phyloP scores from a whole-genome alignment of 2,888 invertebrate genomes.

The Stratiomys singularior region DNA sequence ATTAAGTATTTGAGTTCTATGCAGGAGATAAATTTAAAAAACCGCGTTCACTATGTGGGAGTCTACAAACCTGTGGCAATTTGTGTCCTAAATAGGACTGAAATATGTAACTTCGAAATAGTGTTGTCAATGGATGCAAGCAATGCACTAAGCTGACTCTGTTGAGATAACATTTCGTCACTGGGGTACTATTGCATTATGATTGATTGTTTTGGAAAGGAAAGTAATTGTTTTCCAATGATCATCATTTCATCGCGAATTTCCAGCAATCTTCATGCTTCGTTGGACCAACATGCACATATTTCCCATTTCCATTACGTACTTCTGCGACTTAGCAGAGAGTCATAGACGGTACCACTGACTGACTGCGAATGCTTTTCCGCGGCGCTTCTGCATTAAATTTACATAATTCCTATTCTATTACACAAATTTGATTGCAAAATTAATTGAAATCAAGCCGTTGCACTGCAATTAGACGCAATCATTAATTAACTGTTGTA shows the following conservation, averaged over 20 bases:
- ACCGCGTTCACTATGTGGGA: neutral
- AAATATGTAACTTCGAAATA: neutral
- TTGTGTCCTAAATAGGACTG: neutral
- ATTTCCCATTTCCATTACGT: too few species aligned
- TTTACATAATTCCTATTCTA: constrained; percentile 13
- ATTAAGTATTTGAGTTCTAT: neutral
- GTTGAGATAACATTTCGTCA: neutral
- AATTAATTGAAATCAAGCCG: neutral
- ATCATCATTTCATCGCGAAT: neutral
- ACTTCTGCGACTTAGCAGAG: too few species aligned
- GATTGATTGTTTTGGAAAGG: too few species aligned
- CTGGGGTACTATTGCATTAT: neutral
- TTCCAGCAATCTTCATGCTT: neutral
- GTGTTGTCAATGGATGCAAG: neutral
- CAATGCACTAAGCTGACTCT: neutral
- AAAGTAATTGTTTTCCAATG: too few species aligned
- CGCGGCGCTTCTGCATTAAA: constrained; percentile 1
- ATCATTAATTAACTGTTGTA: constrained; percentile 18
- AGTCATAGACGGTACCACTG: too few species aligned
- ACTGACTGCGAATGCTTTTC: neutral
- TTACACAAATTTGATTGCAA: constrained; percentile 11
- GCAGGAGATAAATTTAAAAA: constrained; percentile 11
- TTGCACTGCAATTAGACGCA: constrained; percentile 12
- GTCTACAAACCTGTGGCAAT: neutral
- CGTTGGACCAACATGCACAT: too few species aligned